Percentiles rank a stretch among this genome's conserved stretches.
Evolutionary conservation across 92 coral and sea anemone genomes (phyloP).

Genomic region (Zoanthus gigantus): DNA sequence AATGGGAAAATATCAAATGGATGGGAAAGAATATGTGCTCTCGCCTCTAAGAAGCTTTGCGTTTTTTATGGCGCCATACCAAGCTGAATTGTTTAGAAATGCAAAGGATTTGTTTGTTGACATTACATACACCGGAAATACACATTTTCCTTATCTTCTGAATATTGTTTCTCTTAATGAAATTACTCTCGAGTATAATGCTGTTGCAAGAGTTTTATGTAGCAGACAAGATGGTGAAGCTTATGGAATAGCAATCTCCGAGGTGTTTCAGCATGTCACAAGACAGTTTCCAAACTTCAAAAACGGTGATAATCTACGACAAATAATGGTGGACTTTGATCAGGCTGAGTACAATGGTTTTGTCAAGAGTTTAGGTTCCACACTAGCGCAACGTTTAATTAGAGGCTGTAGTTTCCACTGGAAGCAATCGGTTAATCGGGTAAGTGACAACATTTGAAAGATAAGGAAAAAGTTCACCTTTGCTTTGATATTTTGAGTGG

Average conservation of each 20-base stretch:
- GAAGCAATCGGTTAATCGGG: conserved; percentile 53
- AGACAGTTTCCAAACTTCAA: conserved; percentile 25
- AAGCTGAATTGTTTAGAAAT: conserved; percentile 17
- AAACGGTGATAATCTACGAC: conserved; percentile 33
- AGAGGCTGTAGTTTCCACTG: conserved; percentile 67
- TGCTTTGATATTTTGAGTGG: conserved; percentile 52
- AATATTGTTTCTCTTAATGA: conserved; percentile 9
- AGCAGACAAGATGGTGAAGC: conserved; percentile 66
- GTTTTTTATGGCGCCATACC: conserved; percentile 60
- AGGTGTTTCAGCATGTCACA: conserved; percentile 49
- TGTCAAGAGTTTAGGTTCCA: conserved; percentile 16
- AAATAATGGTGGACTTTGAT: conserved; percentile 54
- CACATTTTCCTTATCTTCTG: conserved; percentile 11
- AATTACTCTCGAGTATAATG: neutral
- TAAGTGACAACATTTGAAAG: conserved; percentile 29
- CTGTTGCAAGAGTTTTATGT: conserved; percentile 22
- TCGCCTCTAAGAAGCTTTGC: conserved; percentile 61
- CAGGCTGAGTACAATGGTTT: conserved; percentile 35
- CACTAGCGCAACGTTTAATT: conserved; percentile 22
- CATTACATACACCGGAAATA: conserved; percentile 20
- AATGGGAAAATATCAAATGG: conserved; percentile 62
- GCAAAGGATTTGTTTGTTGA: conserved; percentile 14
- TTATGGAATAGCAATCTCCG: conserved; percentile 56
- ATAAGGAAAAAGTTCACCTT: conserved; percentile 33
- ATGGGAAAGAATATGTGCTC: conserved; percentile 60